Conservation (phyloP, 2,113 vertebrate species). For the Ammodytes dubius region DNA sequence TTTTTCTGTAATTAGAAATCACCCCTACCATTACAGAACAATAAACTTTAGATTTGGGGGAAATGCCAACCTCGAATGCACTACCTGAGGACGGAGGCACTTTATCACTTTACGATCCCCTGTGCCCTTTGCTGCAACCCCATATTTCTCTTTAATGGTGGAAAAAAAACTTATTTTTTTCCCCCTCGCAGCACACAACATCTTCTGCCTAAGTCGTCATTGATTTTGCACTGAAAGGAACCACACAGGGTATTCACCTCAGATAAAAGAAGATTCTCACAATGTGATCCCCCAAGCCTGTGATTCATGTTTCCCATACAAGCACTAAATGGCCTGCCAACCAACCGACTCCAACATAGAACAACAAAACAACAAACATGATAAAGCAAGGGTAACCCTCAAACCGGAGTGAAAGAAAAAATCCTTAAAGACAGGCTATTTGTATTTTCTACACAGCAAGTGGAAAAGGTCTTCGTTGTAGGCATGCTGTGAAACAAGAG, state of each 20-base stretch:
- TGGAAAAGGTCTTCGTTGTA: slow-evolving; percentile 52
- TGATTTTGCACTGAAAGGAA: slow-evolving; percentile 77
- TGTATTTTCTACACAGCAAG: slow-evolving; percentile 47
- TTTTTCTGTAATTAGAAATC: slow-evolving; percentile 45
- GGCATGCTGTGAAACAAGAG: slow-evolving; percentile 46
- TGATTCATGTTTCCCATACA: slow-evolving; percentile 53
- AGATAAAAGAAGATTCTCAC: slow-evolving; percentile 45
- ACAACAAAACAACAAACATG: slow-evolving; percentile 21
- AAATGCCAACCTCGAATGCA: slow-evolving; percentile 35
- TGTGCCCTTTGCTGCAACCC: slow-evolving; percentile 44
- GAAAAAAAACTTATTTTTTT: not conserved
- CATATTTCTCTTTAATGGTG: slow-evolving; percentile 35
- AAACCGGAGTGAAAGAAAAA: slow-evolving; percentile 33
- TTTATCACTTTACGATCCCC: slow-evolving; percentile 26
- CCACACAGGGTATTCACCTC: slow-evolving; percentile 54
- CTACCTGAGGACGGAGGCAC: slow-evolving; percentile 4
- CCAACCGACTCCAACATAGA: slow-evolving; percentile 11
- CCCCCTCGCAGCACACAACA: slow-evolving; percentile 8
- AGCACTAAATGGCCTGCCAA: slow-evolving; percentile 37
- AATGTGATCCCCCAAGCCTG: slow-evolving; percentile 39
- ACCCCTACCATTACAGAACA: slow-evolving; percentile 16
- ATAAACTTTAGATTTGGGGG: slow-evolving; percentile 26
- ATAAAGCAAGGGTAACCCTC: slow-evolving; percentile 51
- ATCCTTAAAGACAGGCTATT: slow-evolving; percentile 41
- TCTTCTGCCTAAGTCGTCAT: slow-evolving; percentile 41